Percentiles rank a stretch among this genome's conserved stretches.
phyloP scores from a whole-genome alignment of 1,140 invertebrate genomes.

The Lycorma delicatula region DNA sequence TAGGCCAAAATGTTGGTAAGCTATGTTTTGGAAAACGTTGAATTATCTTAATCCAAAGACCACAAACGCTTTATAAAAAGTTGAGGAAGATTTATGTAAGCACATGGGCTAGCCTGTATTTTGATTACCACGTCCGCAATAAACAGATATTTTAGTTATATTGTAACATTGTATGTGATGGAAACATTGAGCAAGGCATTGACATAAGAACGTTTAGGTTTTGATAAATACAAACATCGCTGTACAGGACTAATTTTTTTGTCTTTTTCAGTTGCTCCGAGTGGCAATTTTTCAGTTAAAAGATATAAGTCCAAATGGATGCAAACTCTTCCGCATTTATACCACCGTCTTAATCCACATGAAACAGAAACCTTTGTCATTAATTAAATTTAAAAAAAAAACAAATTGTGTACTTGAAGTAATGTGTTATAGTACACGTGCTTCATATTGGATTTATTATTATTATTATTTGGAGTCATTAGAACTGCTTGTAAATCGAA shows the following conservation, averaged over 20 bases:
- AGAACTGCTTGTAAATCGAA: slow-evolving; percentile 32
- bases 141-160: too few species aligned
- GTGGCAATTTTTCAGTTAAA: slow-evolving; percentile 7
- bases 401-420: slow-evolving; percentile 35
- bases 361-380: slow-evolving; percentile 28
- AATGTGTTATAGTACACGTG: slow-evolving; percentile 29
- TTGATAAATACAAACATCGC: too few species aligned
- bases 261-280: slow-evolving; percentile 1
- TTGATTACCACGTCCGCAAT: too few species aligned
- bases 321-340: slow-evolving; percentile 30
- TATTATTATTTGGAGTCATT: too few species aligned
- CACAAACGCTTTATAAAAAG: too few species aligned
- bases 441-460: slow-evolving; percentile 26
- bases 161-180: slow-evolving; percentile 30
- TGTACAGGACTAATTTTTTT: slow-evolving; percentile 30
- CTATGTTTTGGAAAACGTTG: too few species aligned
- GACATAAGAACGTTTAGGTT: slow-evolving; percentile 33
- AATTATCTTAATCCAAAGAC: too few species aligned
- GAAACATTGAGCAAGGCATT: slow-evolving; percentile 31
- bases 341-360: slow-evolving; percentile 31
- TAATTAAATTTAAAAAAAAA: slow-evolving; percentile 31
- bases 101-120: too few species aligned
- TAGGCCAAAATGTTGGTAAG: too few species aligned
- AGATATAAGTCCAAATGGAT: slow-evolving; percentile 19
- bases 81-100: too few species aligned